A percentile compares a stretch with the other conserved stretches of the same genome.
Evolutionary conservation across 2,113 vertebrate species (phyloP).

Genomic region (Theristicus caerulescens): DNA sequence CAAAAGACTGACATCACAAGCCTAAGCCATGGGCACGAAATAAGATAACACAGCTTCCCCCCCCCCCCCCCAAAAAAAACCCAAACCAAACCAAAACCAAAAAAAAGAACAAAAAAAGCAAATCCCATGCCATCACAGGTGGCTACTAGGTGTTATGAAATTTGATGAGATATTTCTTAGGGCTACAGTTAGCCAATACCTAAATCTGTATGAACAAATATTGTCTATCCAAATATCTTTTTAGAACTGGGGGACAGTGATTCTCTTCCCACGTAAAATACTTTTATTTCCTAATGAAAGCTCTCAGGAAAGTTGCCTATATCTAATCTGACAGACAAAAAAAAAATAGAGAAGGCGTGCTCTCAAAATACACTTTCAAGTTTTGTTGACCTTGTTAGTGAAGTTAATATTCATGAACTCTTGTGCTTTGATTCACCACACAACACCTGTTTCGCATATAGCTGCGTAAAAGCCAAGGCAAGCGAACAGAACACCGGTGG

Average conservation of each 20-base stretch:
- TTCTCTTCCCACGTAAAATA: not conserved
- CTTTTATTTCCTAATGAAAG: not conserved
- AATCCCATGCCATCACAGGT: not conserved
- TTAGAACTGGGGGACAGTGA: not conserved
- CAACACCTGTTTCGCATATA: accelerated
- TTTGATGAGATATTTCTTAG: not conserved
- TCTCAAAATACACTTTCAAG: not conserved
- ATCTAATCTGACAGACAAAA: not conserved
- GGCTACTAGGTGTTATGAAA: not conserved
- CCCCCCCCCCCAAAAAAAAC: not conserved
- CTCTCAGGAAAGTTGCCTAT: not conserved
- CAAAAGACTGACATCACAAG: not conserved
- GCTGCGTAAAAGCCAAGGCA: not conserved
- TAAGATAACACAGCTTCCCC: not conserved
- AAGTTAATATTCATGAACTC: not conserved
- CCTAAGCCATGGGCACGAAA: accelerated
- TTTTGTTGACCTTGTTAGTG: not conserved
- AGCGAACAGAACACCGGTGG: not conserved
- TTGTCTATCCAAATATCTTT: not conserved
- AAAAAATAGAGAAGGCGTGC: not conserved
- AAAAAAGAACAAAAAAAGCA: not conserved
- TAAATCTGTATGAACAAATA: not conserved
- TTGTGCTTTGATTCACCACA: not conserved
- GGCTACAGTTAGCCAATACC: not conserved
- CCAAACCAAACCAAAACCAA: no score